These are phyloP conservation scores for Drosophila differens DNA, from an alignment of 2,888 invertebrate genomes.

Conservation along the genomic window DNA sequence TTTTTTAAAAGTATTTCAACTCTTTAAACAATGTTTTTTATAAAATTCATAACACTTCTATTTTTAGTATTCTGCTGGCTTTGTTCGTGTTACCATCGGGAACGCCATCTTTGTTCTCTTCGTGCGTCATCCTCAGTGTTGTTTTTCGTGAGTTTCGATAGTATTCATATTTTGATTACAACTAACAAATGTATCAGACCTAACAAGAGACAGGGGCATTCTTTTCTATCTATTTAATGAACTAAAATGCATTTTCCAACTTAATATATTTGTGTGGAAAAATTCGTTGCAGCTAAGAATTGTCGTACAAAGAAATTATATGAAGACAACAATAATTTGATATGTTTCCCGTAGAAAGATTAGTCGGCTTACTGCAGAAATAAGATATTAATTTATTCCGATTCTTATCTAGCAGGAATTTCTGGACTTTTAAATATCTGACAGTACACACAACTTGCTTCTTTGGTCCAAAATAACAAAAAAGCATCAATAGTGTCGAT, in stretches of 20 bases:
- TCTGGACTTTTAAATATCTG: background rate
- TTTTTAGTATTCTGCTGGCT: slow-evolving; percentile 58
- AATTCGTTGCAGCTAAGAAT: background rate
- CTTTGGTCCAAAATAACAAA: background rate
- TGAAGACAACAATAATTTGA: background rate
- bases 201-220: background rate
- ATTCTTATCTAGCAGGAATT: background rate
- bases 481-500: background rate
- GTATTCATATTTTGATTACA: slow-evolving; percentile 22
- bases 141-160: slow-evolving; percentile 48
- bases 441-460: background rate
- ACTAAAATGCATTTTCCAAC: background rate
- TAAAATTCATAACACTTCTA: slow-evolving; percentile 50
- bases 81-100: slow-evolving; percentile 64
- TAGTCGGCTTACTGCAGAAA: background rate
- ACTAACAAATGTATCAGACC: background rate
- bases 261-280: background rate
- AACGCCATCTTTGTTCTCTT: slow-evolving; percentile 70
- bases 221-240: background rate
- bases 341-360: background rate
- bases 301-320: background rate
- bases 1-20: slow-evolving; percentile 32
- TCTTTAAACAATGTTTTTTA: slow-evolving; percentile 36
- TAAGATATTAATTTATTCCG: background rate
- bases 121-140: slow-evolving; percentile 63